Evolutionary conservation across 2,113 vertebrate species (phyloP), one percentile per base, ranked within the genome.

Genomic region (Lipotes vexillifer): DNA sequence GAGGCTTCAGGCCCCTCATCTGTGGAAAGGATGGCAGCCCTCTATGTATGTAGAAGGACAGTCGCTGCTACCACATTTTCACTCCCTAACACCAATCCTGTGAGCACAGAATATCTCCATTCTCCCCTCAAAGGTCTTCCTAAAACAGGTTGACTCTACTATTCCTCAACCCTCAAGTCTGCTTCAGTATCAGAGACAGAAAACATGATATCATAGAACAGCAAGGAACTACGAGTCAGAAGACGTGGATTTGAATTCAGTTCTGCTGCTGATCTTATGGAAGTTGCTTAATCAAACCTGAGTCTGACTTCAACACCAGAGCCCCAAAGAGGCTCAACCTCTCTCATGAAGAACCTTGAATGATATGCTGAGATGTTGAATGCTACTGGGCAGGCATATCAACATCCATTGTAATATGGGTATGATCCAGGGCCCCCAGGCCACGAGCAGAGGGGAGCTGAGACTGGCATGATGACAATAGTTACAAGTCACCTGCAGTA

Each of bases 1-100:
- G 52, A 66, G 23, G 91, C 29, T 6, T 23, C 23, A 44, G 78
- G 63, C 71, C 61, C 52, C 44, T 46, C 18, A 8, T 36, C 21
- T 15, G 1, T 38, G 55, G 57, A 31, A 13, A 65, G 55, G 31
- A 31, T 46, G 44, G 61, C n/a, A 21, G 38, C 77, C 69, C 15
- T 29, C 38, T 57, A 10, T 33, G 4, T 78, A 17, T 29, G 38
- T 2, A 7, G 63, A 41, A 78, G 44, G 25, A 80, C 36, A 46
- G 10, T 72, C 2, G 1, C 31, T 27, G 13, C 5, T 3, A 2
- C 8, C 46, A 52, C 13, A 1, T 55, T 41, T 65, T 44, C 12
- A 25, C 12, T 65, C 41, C 27, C 78, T 80, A 41, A 15, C 10
- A 31, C 41, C 83, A 46, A 41, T 44, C 52, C 59, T 41, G 17